Evolutionary conservation across 35 echinoderm and acorn worm species (phyloP).

Genomic region (Anneissia japonica): DNA sequence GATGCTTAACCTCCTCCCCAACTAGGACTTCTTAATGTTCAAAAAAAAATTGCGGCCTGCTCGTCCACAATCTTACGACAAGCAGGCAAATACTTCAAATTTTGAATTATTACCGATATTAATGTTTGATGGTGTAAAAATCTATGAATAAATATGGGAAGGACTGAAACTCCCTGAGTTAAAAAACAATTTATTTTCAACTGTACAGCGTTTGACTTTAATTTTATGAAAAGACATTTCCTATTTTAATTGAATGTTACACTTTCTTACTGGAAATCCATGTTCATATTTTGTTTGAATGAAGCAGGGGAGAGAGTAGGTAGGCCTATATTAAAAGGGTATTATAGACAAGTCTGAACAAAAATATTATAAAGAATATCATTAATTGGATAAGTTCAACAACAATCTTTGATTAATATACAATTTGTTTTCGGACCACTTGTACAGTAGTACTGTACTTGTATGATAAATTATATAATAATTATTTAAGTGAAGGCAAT

Average conservation of each 20-base stretch:
- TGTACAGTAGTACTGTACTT: too few relatives aligned
- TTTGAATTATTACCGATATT: not conserved
- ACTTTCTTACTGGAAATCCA: not conserved
- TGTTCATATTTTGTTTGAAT: not conserved
- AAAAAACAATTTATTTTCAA: slow-evolving; percentile 3
- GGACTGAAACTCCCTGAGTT: not conserved
- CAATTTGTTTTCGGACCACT: too few relatives aligned
- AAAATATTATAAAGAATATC: too few relatives aligned
- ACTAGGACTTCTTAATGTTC: too few relatives aligned
- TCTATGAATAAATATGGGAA: not conserved
- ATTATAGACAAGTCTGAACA: too few relatives aligned
- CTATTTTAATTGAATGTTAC: not conserved
- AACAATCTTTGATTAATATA: too few relatives aligned
- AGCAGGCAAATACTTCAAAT: not conserved
- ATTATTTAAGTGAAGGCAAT: not conserved
- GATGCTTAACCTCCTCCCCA: not conserved
- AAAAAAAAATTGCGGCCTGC: not conserved
- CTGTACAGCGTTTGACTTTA: not conserved
- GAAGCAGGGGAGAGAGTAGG: not conserved
- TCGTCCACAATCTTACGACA: not conserved
- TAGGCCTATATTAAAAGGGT: too few relatives aligned
- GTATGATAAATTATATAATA: too few relatives aligned
- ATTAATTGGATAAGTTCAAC: too few relatives aligned
- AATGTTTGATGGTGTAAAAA: not conserved
- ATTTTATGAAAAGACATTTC: not conserved